Evolutionary conservation across 2,888 invertebrate genomes (phyloP).

Genomic region (Stratiomys singularior): DNA sequence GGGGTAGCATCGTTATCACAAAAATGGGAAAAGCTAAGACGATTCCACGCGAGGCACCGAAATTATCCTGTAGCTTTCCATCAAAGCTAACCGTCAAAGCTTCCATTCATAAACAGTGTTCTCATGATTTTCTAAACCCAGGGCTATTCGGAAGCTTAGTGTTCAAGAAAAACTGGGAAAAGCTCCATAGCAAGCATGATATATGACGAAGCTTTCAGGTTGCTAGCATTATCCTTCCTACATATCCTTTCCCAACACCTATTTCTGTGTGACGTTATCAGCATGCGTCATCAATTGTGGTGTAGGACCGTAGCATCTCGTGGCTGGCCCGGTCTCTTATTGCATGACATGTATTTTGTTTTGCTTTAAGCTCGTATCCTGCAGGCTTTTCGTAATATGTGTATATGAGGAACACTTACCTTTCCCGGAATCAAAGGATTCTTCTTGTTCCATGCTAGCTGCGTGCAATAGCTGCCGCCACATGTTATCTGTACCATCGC

Average conservation of each 20-base stretch:
- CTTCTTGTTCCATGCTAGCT: not conserved
- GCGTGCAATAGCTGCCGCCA: not conserved
- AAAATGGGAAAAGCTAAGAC: no score
- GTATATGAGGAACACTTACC: constrained; percentile 23
- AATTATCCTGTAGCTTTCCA: not conserved
- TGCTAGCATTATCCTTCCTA: not conserved
- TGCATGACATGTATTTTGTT: not conserved
- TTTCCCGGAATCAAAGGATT: not conserved
- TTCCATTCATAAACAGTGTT: constrained; percentile 12
- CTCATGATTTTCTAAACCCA: not conserved
- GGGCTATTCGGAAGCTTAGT: no score
- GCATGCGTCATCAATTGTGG: constrained; percentile 2
- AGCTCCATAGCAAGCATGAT: not conserved
- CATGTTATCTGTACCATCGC: not conserved
- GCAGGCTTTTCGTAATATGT: not conserved
- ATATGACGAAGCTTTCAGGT: constrained; percentile 7
- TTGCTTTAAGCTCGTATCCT: constrained; percentile 9
- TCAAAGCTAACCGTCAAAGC: not conserved
- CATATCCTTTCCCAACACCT: not conserved
- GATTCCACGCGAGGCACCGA: no score
- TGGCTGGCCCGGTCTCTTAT: not conserved
- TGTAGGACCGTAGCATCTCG: not conserved
- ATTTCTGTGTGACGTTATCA: not conserved
- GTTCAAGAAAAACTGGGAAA: not conserved
- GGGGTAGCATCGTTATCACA: not conserved